A percentile compares a stretch with the other conserved stretches of the same genome.
These are phyloP conservation scores for Serilophus lunatus DNA, from an alignment of 2,113 vertebrate species.

Conservation along the genomic window DNA sequence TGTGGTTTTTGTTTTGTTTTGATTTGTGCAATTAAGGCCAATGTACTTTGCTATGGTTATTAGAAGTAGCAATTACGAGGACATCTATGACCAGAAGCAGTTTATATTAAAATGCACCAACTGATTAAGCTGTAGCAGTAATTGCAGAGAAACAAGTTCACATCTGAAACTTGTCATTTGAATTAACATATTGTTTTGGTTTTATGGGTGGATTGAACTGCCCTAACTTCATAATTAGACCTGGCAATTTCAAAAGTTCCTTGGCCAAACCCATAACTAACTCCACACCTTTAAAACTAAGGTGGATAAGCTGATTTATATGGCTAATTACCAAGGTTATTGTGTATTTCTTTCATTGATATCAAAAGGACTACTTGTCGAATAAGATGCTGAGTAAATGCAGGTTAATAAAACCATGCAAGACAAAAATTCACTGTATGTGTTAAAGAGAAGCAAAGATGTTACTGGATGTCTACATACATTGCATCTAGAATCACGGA, in stretches of 20 bases:
- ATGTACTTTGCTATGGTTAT: not conserved
- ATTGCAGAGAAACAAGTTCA: not conserved
- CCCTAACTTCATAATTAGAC: not conserved
- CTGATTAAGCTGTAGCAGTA: constrained; percentile 12
- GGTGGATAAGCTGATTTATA: not conserved
- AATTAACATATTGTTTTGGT: not conserved
- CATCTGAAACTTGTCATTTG: not conserved
- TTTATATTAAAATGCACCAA: constrained; percentile 17
- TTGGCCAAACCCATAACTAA: not conserved
- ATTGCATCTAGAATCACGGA: not conserved
- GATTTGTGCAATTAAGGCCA: not conserved
- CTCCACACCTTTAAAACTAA: not conserved
- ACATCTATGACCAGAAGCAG: not conserved
- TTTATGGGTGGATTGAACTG: not conserved
- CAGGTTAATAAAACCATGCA: not conserved
- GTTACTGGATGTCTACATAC: not conserved
- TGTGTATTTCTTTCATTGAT: not conserved
- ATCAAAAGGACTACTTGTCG: not conserved
- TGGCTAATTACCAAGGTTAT: not conserved
- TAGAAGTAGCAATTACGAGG: constrained; percentile 7
- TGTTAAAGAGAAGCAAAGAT: not conserved
- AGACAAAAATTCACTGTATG: not conserved
- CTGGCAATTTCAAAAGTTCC: not conserved
- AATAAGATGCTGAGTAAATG: not conserved
- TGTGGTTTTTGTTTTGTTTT: too few species aligned